These are phyloP conservation scores for Poeciliopsis presidionis DNA, from an alignment of 2,797 vertebrate genomes.

Conservation along the genomic window DNA sequence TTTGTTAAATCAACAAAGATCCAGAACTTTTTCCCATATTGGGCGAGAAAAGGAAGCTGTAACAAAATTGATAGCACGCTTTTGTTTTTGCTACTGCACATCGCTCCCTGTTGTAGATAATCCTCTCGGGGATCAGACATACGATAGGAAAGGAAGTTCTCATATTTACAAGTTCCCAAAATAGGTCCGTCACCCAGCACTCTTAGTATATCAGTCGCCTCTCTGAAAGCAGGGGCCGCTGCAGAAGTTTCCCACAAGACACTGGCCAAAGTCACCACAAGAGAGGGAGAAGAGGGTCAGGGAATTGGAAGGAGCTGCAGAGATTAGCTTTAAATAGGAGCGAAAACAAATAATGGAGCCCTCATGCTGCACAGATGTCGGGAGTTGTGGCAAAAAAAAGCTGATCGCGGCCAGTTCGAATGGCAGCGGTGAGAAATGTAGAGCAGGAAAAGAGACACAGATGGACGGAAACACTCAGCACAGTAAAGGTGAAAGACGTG, in stretches of 20 bases:
- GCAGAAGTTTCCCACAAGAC: slow-evolving; percentile 77
- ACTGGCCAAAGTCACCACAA: slow-evolving; percentile 72
- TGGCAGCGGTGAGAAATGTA: slow-evolving; percentile 24
- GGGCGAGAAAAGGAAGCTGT: neutral
- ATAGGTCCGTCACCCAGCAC: slow-evolving; percentile 78
- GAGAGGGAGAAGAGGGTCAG: slow-evolving; percentile 40
- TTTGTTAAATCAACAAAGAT: neutral
- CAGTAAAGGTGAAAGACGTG: slow-evolving; percentile 60
- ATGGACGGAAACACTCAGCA: slow-evolving; percentile 71
- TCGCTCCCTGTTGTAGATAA: slow-evolving; percentile 63
- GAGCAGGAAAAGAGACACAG: slow-evolving; percentile 69
- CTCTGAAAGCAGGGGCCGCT: slow-evolving; percentile 66
- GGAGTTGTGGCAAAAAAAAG: slow-evolving; percentile 24
- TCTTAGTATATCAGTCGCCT: slow-evolving; percentile 81
- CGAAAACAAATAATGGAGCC: slow-evolving; percentile 41
- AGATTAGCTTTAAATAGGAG: slow-evolving; percentile 48
- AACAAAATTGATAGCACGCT: neutral
- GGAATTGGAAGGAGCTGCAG: slow-evolving; percentile 30
- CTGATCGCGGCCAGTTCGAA: slow-evolving; percentile 10
- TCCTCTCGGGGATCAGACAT: slow-evolving; percentile 72
- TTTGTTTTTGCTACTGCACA: slow-evolving; percentile 23
- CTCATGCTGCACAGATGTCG: slow-evolving; percentile 1
- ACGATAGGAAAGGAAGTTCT: slow-evolving; percentile 82
- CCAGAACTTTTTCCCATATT: neutral
- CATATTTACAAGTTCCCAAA: slow-evolving; percentile 82